Evolutionary conservation across 2,797 vertebrate genomes (phyloP), one percentile per base, ranked within the genome.

Genomic region (Muscicapa striata): DNA sequence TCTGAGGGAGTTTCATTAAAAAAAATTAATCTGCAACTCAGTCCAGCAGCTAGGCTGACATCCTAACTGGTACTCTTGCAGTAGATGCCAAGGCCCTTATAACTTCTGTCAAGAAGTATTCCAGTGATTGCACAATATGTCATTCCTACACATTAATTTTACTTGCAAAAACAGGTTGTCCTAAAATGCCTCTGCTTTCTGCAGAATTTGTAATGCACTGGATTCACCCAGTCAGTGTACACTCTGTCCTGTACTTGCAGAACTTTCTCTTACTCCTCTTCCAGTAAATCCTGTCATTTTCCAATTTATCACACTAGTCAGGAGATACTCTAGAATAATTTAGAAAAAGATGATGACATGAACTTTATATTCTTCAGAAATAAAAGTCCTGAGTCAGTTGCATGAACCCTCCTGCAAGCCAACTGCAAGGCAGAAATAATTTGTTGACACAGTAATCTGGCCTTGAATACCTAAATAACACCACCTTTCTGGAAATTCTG

Each of bases 91-190:
- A 78, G 36, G 62, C 30, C 32, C 0, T 1, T 15, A 1, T 7
- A 64, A 73, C 32, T 63, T 86, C 88, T 87, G 51, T 90, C 90
- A 89, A 66, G 61, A 84, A 76, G 43, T 36, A 73, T 82, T 51
- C 70, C 40, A 68, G 0, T 1, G 2, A 81, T 51, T 68, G 43
- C 40, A 32, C 72, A 87, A 34, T 13, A 46, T 72, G n/a, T 52
- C 43, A 77, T 79, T 83, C 78, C 61, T 68, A 38, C 34, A 63
- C 16, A 27, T 77, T 57, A 6, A 91, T 94, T 94, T 83, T 61
- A 93, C 69, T 89, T 95, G 82, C 79, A 95, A 83, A 94, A 83
- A 17, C 48, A 79, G 74, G 27, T 61, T 81, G 57, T 69, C 64
- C 76, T 87, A 66, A 89, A 94, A 77, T 22, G 41, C 36, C 32